Percentiles rank a stretch among this genome's conserved stretches.
Evolutionary conservation across 2,797 vertebrate genomes (phyloP).

Genomic region (Dipus sagitta): DNA sequence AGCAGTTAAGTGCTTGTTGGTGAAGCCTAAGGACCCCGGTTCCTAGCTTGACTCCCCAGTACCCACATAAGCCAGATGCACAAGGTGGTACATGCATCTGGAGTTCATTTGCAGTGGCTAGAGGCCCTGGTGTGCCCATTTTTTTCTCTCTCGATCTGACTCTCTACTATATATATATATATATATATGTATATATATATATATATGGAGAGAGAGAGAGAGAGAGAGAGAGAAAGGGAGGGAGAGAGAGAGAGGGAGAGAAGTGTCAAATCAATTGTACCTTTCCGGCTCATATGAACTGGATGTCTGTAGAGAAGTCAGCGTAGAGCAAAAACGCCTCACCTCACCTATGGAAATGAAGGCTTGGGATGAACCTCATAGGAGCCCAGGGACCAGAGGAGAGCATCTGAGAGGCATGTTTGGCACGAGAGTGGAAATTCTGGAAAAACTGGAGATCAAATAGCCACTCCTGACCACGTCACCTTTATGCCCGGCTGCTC

Average conservation of each 20-base stretch:
- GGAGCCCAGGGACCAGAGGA: not conserved
- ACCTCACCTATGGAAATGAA: slow-evolving; percentile 68
- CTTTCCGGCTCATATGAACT: rapidly evolving
- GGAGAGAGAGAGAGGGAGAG: too few species aligned
- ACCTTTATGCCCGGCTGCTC: not conserved
- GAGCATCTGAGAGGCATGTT: slow-evolving; percentile 35
- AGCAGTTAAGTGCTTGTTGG: too few species aligned
- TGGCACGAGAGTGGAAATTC: slow-evolving; percentile 78
- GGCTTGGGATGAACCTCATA: not conserved
- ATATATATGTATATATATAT: too few species aligned
- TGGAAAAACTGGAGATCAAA: slow-evolving; percentile 83
- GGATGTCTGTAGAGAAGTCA: not conserved
- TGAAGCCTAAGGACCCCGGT: too few species aligned
- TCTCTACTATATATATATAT: rapidly evolving
- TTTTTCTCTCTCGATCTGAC: too few species aligned
- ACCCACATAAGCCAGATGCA: too few species aligned
- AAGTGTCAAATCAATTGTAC: not conserved
- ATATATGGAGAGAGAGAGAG: too few species aligned
- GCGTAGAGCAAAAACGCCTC: not conserved
- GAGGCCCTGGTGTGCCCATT: too few species aligned
- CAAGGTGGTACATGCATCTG: too few species aligned
- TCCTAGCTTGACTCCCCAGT: too few species aligned
- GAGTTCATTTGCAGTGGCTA: too few species aligned
- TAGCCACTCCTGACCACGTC: slow-evolving; percentile 78
- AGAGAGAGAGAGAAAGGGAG: too few species aligned